These are phyloP conservation scores for Kryptolebias ocellatus DNA, from an alignment of 2,797 vertebrate genomes.

Conservation along the genomic window DNA sequence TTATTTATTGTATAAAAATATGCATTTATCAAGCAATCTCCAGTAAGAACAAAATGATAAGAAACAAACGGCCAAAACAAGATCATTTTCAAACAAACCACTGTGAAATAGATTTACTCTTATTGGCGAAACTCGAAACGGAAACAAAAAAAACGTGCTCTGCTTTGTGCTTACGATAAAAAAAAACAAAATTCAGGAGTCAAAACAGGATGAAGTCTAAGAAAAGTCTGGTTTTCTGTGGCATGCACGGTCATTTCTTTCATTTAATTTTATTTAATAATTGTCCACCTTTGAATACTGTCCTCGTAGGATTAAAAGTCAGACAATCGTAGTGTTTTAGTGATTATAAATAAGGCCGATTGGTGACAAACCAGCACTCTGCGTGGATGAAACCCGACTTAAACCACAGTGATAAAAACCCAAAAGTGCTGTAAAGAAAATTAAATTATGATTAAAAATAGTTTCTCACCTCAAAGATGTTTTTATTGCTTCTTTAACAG, in stretches of 20 bases:
- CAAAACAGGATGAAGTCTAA: constrained; percentile 20
- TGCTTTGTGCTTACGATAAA: constrained; percentile 12
- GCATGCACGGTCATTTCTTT: constrained; percentile 6
- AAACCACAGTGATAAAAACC: constrained; percentile 37
- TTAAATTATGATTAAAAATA: constrained; percentile 30
- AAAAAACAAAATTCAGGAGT: constrained; percentile 19
- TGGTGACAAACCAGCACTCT: constrained; percentile 67
- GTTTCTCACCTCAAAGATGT: constrained; percentile 23
- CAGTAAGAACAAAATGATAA: constrained; percentile 26
- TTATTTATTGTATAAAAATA: constrained; percentile 35
- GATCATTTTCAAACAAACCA: constrained; percentile 16
- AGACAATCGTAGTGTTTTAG: constrained; percentile 18
- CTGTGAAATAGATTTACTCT: constrained; percentile 15
- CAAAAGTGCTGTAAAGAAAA: constrained; percentile 22
- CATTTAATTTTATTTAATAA: constrained; percentile 8
- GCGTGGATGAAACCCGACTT: constrained; percentile 67
- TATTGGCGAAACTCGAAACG: constrained; percentile 17
- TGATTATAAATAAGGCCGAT: constrained; percentile 52
- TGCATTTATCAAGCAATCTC: constrained; percentile 30
- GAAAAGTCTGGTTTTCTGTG: constrained; percentile 49
- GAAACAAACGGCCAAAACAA: constrained; percentile 14
- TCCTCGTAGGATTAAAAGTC: constrained; percentile 14
- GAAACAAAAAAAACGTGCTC: constrained; percentile 21
- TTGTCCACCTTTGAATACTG: constrained; percentile 8
- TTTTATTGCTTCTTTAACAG: constrained; percentile 19